Evolutionary conservation across 2,888 invertebrate genomes (phyloP).

Genomic region (Drosophila helvetica): DNA sequence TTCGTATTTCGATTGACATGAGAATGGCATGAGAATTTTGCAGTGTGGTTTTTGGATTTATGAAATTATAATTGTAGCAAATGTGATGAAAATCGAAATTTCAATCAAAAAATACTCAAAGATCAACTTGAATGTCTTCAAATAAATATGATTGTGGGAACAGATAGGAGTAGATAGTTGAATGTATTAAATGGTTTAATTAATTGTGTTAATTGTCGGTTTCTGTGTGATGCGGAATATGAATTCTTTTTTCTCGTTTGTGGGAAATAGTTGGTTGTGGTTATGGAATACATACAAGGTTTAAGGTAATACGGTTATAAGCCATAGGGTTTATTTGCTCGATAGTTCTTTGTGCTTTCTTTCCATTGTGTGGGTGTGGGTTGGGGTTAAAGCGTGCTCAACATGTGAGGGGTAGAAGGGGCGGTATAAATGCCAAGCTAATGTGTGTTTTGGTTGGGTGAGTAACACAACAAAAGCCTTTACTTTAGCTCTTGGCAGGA

Average conservation of each 20-base stretch:
- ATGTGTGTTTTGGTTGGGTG: constrained; percentile 21
- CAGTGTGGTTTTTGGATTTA: constrained; percentile 39
- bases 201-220: constrained; percentile 4
- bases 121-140: background rate
- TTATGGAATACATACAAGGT: constrained; percentile 27
- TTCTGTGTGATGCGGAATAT: constrained; percentile 3
- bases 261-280: constrained; percentile 18
- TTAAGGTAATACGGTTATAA: too few species aligned
- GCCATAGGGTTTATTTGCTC: background rate
- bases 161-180: background rate
- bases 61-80: constrained; percentile 13
- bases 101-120: constrained; percentile 18
- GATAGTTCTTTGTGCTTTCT: constrained; percentile 20
- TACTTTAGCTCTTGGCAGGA: background rate
- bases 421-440: constrained; percentile 8
- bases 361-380: constrained; percentile 18
- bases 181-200: background rate
- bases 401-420: background rate
- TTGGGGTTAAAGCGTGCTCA: constrained; percentile 29
- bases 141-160: background rate
- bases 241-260: too few species aligned
- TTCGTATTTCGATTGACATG: constrained; percentile 50
- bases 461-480: constrained; percentile 30
- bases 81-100: constrained; percentile 26
- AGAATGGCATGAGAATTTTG: constrained; percentile 70